Conservation (phyloP, 2,113 vertebrate genomes). For the Poeciliopsis retropinna region DNA sequence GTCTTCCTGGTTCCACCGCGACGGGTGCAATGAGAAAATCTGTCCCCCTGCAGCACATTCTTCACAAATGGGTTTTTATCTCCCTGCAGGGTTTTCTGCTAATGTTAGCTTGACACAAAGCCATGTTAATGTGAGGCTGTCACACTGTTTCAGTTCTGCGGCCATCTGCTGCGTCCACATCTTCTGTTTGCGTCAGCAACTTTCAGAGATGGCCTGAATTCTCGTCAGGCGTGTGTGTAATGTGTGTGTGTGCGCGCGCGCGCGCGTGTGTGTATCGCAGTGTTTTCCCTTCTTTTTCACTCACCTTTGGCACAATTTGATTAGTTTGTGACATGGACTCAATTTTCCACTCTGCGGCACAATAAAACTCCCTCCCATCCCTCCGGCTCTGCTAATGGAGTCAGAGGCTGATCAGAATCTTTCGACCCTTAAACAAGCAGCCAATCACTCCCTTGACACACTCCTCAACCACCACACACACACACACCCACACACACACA, state of each 20-base stretch:
- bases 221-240: slow-evolving; percentile 32
- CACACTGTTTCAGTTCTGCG: slow-evolving; percentile 43
- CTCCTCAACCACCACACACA: slow-evolving; percentile 10
- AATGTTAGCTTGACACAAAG: slow-evolving; percentile 43
- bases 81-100: slow-evolving; percentile 40
- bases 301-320: slow-evolving; percentile 70
- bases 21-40: slow-evolving; percentile 30
- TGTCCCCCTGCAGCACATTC: slow-evolving; percentile 36
- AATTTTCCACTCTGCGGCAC: slow-evolving; percentile 79
- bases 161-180: slow-evolving; percentile 58
- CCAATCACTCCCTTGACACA: slow-evolving; percentile 37
- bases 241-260: slow-evolving; percentile 3
- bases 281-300: slow-evolving; percentile 35
- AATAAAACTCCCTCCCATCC: slow-evolving; percentile 60
- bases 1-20: slow-evolving; percentile 57
- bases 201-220: slow-evolving; percentile 51
- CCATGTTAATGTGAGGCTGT: slow-evolving; percentile 36
- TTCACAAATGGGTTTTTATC: slow-evolving; percentile 33
- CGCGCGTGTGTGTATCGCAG: neutral
- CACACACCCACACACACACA: slow-evolving; percentile 7
- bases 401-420: slow-evolving; percentile 62
- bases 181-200: slow-evolving; percentile 60
- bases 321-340: slow-evolving; percentile 78
- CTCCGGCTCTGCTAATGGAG: slow-evolving; percentile 57
- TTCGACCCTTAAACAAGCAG: slow-evolving; percentile 65